phyloP scores from a whole-genome alignment of 2,113 vertebrate genomes.

The Camelus bactrianus region DNA sequence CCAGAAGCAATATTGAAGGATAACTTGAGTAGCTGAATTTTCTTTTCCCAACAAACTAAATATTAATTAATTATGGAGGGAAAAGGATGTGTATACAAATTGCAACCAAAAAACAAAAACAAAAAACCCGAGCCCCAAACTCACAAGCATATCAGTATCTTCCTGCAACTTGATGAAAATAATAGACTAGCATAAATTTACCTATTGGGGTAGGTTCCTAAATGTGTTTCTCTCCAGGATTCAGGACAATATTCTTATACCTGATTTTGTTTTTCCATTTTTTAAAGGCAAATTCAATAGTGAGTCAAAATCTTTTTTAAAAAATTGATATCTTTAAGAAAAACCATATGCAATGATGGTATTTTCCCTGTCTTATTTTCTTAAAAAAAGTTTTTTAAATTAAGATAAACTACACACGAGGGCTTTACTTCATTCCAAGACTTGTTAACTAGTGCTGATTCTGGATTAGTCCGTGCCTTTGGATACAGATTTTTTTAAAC shows the following conservation, averaged over 20 bases:
- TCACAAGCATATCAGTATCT: neutral
- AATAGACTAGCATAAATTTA: neutral
- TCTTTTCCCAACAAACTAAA: neutral
- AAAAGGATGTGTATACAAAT: neutral
- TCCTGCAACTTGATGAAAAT: neutral
- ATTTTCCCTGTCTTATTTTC: neutral
- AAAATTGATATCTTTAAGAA: neutral
- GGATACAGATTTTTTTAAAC: neutral
- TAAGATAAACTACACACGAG: neutral
- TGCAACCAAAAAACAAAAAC: neutral
- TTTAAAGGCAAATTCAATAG: neutral
- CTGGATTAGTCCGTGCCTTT: neutral
- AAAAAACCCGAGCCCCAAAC: neutral
- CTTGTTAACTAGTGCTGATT: neutral
- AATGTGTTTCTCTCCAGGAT: neutral
- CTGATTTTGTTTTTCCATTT: neutral
- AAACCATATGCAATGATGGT: neutral
- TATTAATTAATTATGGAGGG: neutral
- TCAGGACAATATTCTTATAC: neutral
- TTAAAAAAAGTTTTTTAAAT: neutral
- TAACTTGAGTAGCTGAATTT: neutral
- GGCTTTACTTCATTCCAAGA: neutral
- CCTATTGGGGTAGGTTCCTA: neutral
- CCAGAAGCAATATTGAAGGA: conserved; percentile 44
- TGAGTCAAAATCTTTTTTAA: neutral